Conservation (phyloP, 2,113 vertebrate species). For the Smithornis capensis region DNA sequence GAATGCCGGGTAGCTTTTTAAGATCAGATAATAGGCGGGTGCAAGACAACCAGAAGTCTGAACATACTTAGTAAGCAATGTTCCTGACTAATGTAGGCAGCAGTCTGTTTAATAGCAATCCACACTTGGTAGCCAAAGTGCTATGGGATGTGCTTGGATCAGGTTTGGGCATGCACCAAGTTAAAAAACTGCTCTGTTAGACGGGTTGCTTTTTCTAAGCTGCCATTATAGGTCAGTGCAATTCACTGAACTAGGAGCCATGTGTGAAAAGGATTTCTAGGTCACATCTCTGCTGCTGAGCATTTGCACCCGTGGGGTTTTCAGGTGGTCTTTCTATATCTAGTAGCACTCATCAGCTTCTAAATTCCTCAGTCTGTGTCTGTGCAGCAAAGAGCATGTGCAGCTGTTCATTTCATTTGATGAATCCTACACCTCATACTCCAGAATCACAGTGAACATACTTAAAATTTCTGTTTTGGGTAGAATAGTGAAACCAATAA, state of each 20-base stretch:
- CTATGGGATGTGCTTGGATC: conserved; percentile 45
- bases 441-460: conserved; percentile 20
- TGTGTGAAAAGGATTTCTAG: not conserved
- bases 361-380: not conserved
- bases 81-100: conserved; percentile 50
- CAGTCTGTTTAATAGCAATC: conserved; percentile 40
- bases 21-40: conserved; percentile 56
- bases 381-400: not conserved
- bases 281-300: not conserved
- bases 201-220: not conserved
- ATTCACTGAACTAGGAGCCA: not conserved
- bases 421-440: conserved; percentile 28
- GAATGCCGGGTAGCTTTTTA: conserved; percentile 20
- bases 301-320: not conserved
- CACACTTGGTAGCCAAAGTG: not conserved
- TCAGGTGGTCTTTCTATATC: conserved; percentile 44
- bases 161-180: conserved; percentile 45
- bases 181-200: conserved; percentile 30
- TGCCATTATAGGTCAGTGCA: conserved; percentile 25
- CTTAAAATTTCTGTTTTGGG: not conserved
- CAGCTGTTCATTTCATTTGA: conserved; percentile 47
- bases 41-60: conserved; percentile 48
- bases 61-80: conserved; percentile 63
- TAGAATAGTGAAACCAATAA: not conserved
- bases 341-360: conserved; percentile 38